Conservation (phyloP, 2,888 invertebrate genomes). For the Acrobasis consociella region DNA sequence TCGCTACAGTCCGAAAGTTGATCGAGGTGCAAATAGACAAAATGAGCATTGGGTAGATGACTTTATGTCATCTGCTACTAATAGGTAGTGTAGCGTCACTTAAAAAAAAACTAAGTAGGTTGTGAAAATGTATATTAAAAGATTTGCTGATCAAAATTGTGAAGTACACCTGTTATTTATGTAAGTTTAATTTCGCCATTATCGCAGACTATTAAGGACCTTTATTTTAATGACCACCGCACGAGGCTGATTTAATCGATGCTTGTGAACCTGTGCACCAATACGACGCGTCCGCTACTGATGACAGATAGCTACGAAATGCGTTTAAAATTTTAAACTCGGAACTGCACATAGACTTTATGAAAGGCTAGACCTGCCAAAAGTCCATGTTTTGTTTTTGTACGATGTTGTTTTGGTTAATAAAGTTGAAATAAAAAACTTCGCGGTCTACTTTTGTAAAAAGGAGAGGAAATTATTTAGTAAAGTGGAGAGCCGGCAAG, state of each 20-base stretch:
- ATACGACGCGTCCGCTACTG: slow-evolving; percentile 62
- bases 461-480: too few species aligned
- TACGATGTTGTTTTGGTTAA: too few species aligned
- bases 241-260: slow-evolving; percentile 69
- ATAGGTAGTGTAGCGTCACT: too few species aligned
- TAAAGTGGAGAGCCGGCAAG: too few species aligned
- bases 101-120: too few species aligned
- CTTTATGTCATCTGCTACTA: too few species aligned
- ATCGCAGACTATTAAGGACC: slow-evolving; percentile 63
- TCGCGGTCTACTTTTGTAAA: too few species aligned
- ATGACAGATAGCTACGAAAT: slow-evolving; percentile 77
- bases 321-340: slow-evolving; percentile 66
- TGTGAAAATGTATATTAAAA: background rate
- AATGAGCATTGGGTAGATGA: too few species aligned
- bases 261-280: slow-evolving; percentile 42
- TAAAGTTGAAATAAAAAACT: too few species aligned
- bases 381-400: too few species aligned
- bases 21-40: too few species aligned
- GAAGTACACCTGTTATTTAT: slow-evolving; percentile 47
- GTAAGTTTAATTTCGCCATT: slow-evolving; percentile 51
- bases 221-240: slow-evolving; percentile 71
- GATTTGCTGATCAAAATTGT: slow-evolving; percentile 28
- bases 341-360: slow-evolving; percentile 36
- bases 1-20: too few species aligned
- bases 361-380: background rate